Evolutionary conservation across 2,888 invertebrate species (phyloP).

Genomic region (Mimumesa dahlbomi): DNA sequence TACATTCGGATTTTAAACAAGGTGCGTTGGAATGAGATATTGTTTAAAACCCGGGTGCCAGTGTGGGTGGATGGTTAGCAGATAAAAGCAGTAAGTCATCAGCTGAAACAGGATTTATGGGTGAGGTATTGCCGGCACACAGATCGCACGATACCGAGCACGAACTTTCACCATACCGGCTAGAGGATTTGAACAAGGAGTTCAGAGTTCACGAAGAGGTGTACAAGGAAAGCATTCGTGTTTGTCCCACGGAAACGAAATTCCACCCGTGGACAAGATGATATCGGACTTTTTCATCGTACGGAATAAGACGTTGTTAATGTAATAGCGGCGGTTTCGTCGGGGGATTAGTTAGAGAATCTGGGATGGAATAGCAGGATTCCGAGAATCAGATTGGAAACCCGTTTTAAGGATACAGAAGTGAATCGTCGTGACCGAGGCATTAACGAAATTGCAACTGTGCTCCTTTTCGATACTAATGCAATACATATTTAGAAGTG

Average conservation of each 20-base stretch:
- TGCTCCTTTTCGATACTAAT: slow-evolving; percentile 27
- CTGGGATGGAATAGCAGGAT: slow-evolving; percentile 37
- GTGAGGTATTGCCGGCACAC: slow-evolving; percentile 30
- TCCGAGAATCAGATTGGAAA: slow-evolving; percentile 43
- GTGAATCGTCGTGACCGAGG: slow-evolving; percentile 51
- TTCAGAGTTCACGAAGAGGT: slow-evolving; percentile 31
- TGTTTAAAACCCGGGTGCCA: slow-evolving; percentile 47
- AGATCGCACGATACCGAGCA: slow-evolving; percentile 28
- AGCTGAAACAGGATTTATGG: slow-evolving; percentile 34
- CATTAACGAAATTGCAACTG: slow-evolving; percentile 53
- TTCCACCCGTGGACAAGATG: background rate
- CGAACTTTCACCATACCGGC: slow-evolving; percentile 40
- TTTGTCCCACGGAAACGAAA: background rate
- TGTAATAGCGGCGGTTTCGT: slow-evolving; percentile 27
- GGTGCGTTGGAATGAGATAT: slow-evolving; percentile 49
- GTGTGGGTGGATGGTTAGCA: slow-evolving; percentile 46
- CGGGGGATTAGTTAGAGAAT: slow-evolving; percentile 34
- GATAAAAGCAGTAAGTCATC: slow-evolving; percentile 53
- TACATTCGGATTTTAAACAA: slow-evolving; percentile 23
- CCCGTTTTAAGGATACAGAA: slow-evolving; percentile 49
- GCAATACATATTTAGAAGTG: background rate
- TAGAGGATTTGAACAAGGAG: slow-evolving; percentile 15
- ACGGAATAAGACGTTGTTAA: slow-evolving; percentile 47
- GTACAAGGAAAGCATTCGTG: slow-evolving; percentile 1
- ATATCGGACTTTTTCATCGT: slow-evolving; percentile 33